Base-by-base conservation (phyloP, 1,140 invertebrate species). In the Augochlora pura region DNA sequence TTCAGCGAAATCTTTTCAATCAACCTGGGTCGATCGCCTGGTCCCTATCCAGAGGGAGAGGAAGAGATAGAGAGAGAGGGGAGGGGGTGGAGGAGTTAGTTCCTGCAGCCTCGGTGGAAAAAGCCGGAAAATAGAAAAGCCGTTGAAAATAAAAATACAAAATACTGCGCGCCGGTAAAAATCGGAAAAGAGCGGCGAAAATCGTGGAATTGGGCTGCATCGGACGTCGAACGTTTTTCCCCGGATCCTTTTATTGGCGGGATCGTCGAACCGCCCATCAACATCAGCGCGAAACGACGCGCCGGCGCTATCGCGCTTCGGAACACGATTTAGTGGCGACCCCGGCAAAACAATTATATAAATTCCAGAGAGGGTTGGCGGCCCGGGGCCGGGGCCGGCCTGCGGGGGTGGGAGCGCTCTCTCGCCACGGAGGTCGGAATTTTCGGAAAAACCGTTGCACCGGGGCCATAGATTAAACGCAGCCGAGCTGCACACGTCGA, bases 321-420 rank as follows among this genome's bases (percentile, higher is more conserved):
- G 77, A 73, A 80, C 77, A 62, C 79, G 84, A 93, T 93, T 93
- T 93, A 92, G 84, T 88, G 91, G 75, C 88, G 86, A 87, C 66
- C 86, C 89, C 83, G 87, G 90, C 88, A 91, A 93, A 93, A 93
- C 91, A 93, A 93, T 93, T 93, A 93, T 92, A 92, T 93, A 93
- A 92, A 93, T 93, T 93, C 88, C 86, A 74, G 73, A 75, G 82
- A 74, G 52, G 65, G 54, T 52, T 52, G 60, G 27, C 32, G 27
- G 75, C 27, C 32, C 27, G 75, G 21, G 49, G 8, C 21, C 0
- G 39, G 7, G 32, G 23, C 3, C 25, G 63, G 4, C 14, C 14
- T 6, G 10, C 23, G 5, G 27, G 38, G 42, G 4, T 2, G 0
- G 32, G 23, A 6, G 21, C 49, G 49, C 16, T 16, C 49, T 14